Evolutionary conservation across 2,113 vertebrate genomes (phyloP).

Genomic region (Toxotes chatareus): DNA sequence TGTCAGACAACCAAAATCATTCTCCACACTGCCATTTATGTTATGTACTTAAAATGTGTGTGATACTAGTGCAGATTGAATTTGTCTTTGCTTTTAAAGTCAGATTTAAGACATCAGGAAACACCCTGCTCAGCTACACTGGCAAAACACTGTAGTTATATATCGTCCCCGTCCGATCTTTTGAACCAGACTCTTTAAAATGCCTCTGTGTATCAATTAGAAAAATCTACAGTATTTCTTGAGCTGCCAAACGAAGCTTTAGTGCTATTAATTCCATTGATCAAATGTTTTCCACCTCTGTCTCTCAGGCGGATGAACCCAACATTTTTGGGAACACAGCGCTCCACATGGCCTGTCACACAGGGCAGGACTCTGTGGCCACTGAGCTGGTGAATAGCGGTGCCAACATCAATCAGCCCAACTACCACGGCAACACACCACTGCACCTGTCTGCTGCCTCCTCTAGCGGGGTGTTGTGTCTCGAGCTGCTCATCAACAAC

Average conservation of each 20-base stretch:
- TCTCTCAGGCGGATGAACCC: conserved; percentile 89
- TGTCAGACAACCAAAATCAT: not conserved
- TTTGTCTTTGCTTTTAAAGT: not conserved
- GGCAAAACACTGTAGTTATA: not conserved
- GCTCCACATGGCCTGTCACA: conserved; percentile 96
- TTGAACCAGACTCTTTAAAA: not conserved
- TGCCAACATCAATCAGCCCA: conserved; percentile 94
- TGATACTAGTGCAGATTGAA: not conserved
- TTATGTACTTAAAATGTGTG: not conserved
- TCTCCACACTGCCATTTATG: conserved; percentile 7
- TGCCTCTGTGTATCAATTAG: not conserved
- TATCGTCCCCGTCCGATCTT: no score
- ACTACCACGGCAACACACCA: conserved; percentile 90
- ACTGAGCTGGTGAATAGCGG: conserved; percentile 93
- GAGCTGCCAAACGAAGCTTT: not conserved
- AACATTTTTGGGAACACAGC: conserved; percentile 94
- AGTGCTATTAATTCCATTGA: not conserved
- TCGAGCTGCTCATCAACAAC: conserved; percentile 96
- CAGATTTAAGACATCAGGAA: no score
- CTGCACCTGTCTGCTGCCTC: conserved; percentile 95
- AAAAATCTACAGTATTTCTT: not conserved
- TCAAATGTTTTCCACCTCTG: not conserved
- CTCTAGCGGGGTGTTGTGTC: conserved; percentile 92
- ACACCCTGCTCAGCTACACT: not conserved
- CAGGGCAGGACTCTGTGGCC: conserved; percentile 93